phyloP scores from a whole-genome alignment of 2,797 vertebrate genomes.

The Semaprochilodus insignis region DNA sequence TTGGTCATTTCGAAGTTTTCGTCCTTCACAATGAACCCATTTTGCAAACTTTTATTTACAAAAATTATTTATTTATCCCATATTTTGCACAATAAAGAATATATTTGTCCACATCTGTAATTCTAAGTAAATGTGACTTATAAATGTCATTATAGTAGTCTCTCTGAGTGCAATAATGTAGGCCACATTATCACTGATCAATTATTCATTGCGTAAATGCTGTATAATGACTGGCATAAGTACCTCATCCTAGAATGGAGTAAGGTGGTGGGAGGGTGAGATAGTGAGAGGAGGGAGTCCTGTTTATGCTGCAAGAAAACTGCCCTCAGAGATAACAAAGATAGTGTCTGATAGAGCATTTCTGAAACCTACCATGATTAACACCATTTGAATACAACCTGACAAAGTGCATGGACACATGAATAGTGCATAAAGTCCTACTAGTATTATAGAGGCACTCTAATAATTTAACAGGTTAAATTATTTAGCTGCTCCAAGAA shows the following conservation, averaged over 20 bases:
- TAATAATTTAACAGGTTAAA: constrained; percentile 36
- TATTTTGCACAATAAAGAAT: background rate
- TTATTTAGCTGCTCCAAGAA: constrained; percentile 52
- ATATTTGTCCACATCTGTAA: background rate
- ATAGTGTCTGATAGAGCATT: constrained; percentile 28
- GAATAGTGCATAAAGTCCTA: constrained; percentile 43
- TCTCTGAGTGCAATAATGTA: constrained; percentile 24
- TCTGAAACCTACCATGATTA: constrained; percentile 36
- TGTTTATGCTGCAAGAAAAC: constrained; percentile 31
- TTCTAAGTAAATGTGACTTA: background rate
- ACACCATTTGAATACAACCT: constrained; percentile 9
- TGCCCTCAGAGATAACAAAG: constrained; percentile 28
- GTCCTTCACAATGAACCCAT: background rate
- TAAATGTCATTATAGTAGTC: constrained; percentile 7
- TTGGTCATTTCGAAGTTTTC: background rate
- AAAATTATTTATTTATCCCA: too few species aligned
- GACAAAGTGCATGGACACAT: constrained; percentile 15
- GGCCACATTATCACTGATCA: constrained; percentile 15
- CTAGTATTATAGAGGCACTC: constrained; percentile 37
- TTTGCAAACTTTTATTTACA: background rate
- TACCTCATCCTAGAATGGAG: constrained; percentile 6
- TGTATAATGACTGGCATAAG: constrained; percentile 23
- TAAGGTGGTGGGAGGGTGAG: constrained; percentile 7
- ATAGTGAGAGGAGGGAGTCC: constrained; percentile 15
- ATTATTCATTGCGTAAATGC: constrained; percentile 33